Percentiles rank a stretch among this genome's conserved stretches.
These are phyloP conservation scores for Thaleichthys pacificus DNA, from an alignment of 2,797 vertebrate genomes.

Conservation along the genomic window DNA sequence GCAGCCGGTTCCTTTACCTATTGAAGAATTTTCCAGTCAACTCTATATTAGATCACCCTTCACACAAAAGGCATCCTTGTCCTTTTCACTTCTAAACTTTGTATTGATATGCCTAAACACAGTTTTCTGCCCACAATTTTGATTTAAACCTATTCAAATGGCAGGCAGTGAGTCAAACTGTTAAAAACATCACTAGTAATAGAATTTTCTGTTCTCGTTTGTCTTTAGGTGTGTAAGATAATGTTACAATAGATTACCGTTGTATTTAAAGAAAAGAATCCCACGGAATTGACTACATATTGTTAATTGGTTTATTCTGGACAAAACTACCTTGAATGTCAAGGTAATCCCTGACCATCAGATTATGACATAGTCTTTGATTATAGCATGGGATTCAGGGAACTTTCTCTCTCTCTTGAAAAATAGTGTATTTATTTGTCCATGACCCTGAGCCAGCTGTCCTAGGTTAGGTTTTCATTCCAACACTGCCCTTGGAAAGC, in stretches of 20 bases:
- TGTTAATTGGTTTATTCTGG: neutral
- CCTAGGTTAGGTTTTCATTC: slow-evolving; percentile 46
- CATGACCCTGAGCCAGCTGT: slow-evolving; percentile 36
- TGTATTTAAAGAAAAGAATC: neutral
- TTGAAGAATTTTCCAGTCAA: neutral
- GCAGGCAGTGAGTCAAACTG: no score
- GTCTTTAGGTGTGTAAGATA: no score
- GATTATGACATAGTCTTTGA: slow-evolving; percentile 20
- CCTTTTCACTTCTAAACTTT: neutral
- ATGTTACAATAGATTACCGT: no score
- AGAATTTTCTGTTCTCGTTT: no score
- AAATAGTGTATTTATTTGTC: slow-evolving; percentile 58
- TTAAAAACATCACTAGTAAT: no score
- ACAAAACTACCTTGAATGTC: slow-evolving; percentile 36
- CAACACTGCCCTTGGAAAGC: slow-evolving; percentile 52
- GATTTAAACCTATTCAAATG: no score
- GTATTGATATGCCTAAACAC: no score
- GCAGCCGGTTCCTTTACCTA: neutral
- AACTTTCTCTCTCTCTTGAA: slow-evolving; percentile 26
- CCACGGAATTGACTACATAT: neutral
- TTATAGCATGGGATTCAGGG: slow-evolving; percentile 38
- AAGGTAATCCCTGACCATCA: slow-evolving; percentile 36
- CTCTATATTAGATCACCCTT: neutral
- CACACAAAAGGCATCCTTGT: neutral
- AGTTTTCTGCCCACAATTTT: no score